Conservation (phyloP, 2,888 invertebrate genomes). For the Megastigmus dorsalis region DNA sequence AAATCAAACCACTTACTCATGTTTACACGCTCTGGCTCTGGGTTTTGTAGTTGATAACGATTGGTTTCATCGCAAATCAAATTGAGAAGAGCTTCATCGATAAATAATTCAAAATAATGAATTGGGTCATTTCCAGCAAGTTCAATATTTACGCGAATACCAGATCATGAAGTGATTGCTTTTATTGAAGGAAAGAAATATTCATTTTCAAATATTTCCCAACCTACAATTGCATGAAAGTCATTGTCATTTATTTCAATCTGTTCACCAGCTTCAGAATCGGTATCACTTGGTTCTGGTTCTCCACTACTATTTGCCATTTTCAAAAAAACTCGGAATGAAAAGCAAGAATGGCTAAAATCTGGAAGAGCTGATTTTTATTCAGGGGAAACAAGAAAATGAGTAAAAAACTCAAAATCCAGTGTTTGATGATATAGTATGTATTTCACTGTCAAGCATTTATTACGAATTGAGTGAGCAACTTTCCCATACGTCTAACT, state of each 20-base stretch:
- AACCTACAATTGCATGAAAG: slow-evolving; percentile 2
- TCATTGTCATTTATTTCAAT: slow-evolving; percentile 7
- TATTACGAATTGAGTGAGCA: background rate
- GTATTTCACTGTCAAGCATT: background rate
- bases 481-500: background rate
- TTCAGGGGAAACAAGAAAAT: background rate
- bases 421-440: background rate
- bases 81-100: background rate
- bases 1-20: slow-evolving; percentile 14
- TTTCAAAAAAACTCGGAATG: background rate
- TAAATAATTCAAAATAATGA: slow-evolving; percentile 17
- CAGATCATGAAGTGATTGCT: slow-evolving; percentile 16
- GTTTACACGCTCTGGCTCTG: background rate
- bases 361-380: background rate
- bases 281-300: background rate
- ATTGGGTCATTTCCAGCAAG: slow-evolving; percentile 5
- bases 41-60: background rate
- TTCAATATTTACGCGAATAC: slow-evolving; percentile 8
- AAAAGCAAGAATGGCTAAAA: background rate
- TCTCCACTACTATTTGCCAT: background rate
- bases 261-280: slow-evolving; percentile 8
- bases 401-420: background rate
- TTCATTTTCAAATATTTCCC: slow-evolving; percentile 2
- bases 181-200: slow-evolving; percentile 17
- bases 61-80: too few relatives aligned